Conservation (phyloP, 2,113 vertebrate genomes). For the Triplophysa rosa region DNA sequence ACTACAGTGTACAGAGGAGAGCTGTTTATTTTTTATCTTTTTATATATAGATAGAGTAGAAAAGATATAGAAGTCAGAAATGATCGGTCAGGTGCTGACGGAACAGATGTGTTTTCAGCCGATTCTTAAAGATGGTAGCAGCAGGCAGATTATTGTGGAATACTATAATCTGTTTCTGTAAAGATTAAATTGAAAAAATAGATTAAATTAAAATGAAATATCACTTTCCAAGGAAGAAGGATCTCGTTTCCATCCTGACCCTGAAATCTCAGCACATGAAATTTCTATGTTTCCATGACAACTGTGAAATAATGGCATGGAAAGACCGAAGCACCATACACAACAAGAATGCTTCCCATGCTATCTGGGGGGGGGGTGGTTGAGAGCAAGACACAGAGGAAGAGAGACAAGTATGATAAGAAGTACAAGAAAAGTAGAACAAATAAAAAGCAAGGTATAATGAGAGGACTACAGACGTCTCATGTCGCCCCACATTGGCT, state of each 20-base stretch:
- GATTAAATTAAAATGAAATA: background rate
- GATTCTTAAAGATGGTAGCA: no score
- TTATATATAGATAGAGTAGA: no score
- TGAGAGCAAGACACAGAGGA: background rate
- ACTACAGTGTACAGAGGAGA: no score
- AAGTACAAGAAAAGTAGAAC: constrained; percentile 35
- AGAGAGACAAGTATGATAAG: constrained; percentile 1
- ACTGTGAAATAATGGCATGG: constrained; percentile 42
- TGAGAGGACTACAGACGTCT: constrained; percentile 26
- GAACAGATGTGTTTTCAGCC: no score
- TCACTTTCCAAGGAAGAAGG: constrained; percentile 4
- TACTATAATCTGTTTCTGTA: background rate
- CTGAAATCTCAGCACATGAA: constrained; percentile 19
- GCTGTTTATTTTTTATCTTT: no score
- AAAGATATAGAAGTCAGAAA: no score
- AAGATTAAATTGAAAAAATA: background rate
- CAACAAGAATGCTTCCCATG: constrained; percentile 18
- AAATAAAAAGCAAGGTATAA: constrained; percentile 57
- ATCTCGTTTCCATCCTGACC: constrained; percentile 43
- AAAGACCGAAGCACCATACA: constrained; percentile 18
- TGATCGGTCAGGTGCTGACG: no score
- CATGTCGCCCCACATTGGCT: background rate
- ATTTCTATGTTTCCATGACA: constrained; percentile 46
- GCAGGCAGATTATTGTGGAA: no score
- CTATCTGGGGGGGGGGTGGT: constrained; percentile 12